Evolutionary conservation across 2,888 invertebrate genomes (phyloP), one percentile per base, ranked within the genome.

Genomic region (Parelbella ahira): DNA sequence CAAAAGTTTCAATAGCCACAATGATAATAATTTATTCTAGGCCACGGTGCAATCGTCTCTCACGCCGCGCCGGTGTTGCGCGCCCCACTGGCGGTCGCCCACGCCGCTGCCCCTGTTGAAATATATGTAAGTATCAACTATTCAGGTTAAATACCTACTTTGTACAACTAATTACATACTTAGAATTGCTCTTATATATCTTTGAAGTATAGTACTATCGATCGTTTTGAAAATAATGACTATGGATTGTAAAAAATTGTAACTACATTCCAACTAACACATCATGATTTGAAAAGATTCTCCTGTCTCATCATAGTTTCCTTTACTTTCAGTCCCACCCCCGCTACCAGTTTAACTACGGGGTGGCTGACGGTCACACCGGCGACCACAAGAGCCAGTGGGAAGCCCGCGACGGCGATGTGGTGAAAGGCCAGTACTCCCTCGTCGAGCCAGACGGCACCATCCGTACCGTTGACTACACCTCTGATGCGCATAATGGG

Each of bases 351-450:
- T 90, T 90, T 66, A 90, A 89, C 65, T 90, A 90, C 52, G 90
- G 90, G n/a, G 90, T 89, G 23, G 78, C 90, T 54, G 91, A 91
- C 56, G 87, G 83, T 11, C 89, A 90, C 66, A 90, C 90, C 33
- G 91, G 90, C 19, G 90, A 90, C 64, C 89, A 90, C 65, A 90
- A 90, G 77, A 89, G 89, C 67, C 90, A 90, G 54, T 83, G 88
- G 72, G 90, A 90, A 60, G 70, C 89, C 10, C 86, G 89, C 39
- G 89, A 90, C 59, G 92, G 92, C 3, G 89, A 91, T 56, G 90
- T 89, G 18, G 92, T 92, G 51, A 89, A 90, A 69, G 92, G 92
- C 33, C 90, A 91, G 62, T 92, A 92, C 73, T 90, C 89, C 7
- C 78, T 91, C 25, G 90, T 90, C 13, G 90, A 91, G 53, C 89